A percentile compares a stretch with the other conserved stretches of the same genome.
Conservation (phyloP, 2,888 invertebrate species). For the Tyria jacobaeae region DNA sequence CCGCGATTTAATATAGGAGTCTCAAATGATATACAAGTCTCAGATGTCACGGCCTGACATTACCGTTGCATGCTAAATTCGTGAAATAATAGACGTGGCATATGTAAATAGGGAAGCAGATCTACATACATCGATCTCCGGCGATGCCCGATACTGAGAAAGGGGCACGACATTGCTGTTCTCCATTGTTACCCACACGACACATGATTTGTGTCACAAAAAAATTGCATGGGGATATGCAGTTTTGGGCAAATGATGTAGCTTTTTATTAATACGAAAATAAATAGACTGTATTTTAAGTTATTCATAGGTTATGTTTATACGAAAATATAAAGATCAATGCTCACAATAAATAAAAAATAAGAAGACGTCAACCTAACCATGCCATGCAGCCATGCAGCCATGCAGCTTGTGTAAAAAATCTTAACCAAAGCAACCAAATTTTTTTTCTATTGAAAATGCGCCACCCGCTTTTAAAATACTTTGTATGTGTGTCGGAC, state of each 20-base stretch:
- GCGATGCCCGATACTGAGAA: conserved; percentile 68
- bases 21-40: conserved; percentile 47
- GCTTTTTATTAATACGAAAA: too few relatives aligned
- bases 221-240: too few relatives aligned
- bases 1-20: conserved; percentile 44
- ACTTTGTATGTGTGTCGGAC: conserved; percentile 45
- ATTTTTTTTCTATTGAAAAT: neutral
- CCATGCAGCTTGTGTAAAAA: too few relatives aligned
- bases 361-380: too few relatives aligned
- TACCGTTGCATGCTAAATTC: conserved; percentile 68
- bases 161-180: conserved; percentile 63
- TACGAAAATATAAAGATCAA: too few relatives aligned
- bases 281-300: too few relatives aligned
- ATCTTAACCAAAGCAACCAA: too few relatives aligned
- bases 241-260: too few relatives aligned
- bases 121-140: conserved; percentile 82
- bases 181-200: conserved; percentile 58
- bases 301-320: too few relatives aligned
- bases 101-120: conserved; percentile 75
- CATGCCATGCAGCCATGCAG: too few relatives aligned
- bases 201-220: neutral
- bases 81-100: conserved; percentile 79
- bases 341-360: too few relatives aligned
- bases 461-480: neutral
- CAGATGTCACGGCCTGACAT: conserved; percentile 47